phyloP scores from a whole-genome alignment of 2,888 invertebrate species.

The Cosmorhoe ocellata region DNA sequence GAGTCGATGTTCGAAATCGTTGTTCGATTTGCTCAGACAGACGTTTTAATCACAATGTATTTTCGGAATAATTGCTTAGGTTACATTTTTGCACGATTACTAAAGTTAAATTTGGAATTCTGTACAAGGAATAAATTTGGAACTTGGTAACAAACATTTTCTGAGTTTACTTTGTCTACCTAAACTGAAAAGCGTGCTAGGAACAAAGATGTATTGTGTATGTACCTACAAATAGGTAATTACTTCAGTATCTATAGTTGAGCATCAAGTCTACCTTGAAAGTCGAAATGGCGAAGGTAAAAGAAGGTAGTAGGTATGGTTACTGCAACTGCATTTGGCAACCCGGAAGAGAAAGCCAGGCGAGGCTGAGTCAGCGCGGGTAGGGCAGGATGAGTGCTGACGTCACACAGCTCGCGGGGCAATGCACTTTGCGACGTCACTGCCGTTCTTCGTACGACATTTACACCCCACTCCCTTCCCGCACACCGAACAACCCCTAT shows the following conservation, averaged over 20 bases:
- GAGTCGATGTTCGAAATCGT: no score
- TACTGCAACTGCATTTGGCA: slow-evolving; percentile 12
- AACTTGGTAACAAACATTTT: no score
- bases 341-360: slow-evolving; percentile 37
- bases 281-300: slow-evolving; percentile 21
- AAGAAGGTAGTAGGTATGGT: slow-evolving; percentile 6
- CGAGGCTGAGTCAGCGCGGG: slow-evolving; percentile 30
- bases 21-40: no score
- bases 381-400: slow-evolving; percentile 46
- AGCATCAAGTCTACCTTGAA: slow-evolving; percentile 28
- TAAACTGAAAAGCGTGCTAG: no score
- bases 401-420: slow-evolving; percentile 52
- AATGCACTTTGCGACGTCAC: slow-evolving; percentile 48
- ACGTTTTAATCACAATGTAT: no score
- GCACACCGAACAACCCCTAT: slow-evolving; percentile 38
- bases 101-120: no score
- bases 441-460: slow-evolving; percentile 19
- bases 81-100: no score
- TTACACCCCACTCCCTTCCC: slow-evolving; percentile 31
- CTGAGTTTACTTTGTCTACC: no score
- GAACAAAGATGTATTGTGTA: no score
- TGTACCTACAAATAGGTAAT: no score
- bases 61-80: no score
- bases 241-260: neutral
- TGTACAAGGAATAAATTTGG: no score